Conservation (phyloP, 2,797 vertebrate species). For the Buphagus erythrorhynchus region DNA sequence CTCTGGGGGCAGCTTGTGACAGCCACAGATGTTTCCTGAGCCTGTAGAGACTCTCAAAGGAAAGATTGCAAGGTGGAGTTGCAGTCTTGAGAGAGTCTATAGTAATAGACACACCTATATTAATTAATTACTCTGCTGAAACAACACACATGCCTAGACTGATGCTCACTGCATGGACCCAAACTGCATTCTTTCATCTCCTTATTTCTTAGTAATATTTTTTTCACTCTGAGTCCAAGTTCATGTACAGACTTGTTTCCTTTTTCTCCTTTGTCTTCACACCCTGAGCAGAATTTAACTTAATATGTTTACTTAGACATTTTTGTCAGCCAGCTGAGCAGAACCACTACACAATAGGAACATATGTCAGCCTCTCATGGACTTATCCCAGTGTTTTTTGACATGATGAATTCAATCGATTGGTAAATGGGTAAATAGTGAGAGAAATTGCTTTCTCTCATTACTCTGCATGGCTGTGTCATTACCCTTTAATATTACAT, state of each 20-base stretch:
- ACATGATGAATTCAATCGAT: constrained; percentile 51
- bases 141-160: background rate
- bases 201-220: background rate
- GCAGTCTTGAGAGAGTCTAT: background rate
- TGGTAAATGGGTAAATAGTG: constrained; percentile 67
- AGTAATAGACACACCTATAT: background rate
- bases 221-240: background rate
- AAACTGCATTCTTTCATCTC: background rate
- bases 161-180: background rate
- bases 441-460: constrained; percentile 72
- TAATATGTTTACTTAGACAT: background rate
- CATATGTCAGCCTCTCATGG: background rate
- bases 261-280: background rate
- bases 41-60: background rate
- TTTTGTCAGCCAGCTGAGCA: background rate
- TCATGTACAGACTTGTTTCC: background rate
- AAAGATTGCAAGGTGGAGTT: background rate
- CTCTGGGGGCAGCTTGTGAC: background rate
- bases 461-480: constrained; percentile 62
- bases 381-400: constrained; percentile 22
- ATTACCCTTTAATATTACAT: constrained; percentile 72
- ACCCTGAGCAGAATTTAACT: background rate
- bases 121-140: background rate
- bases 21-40: constrained; percentile 8
- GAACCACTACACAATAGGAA: background rate